Percentiles rank a stretch among this genome's conserved stretches.
Evolutionary conservation across 1,140 invertebrate species (phyloP).

Genomic region (Nomia melanderi): DNA sequence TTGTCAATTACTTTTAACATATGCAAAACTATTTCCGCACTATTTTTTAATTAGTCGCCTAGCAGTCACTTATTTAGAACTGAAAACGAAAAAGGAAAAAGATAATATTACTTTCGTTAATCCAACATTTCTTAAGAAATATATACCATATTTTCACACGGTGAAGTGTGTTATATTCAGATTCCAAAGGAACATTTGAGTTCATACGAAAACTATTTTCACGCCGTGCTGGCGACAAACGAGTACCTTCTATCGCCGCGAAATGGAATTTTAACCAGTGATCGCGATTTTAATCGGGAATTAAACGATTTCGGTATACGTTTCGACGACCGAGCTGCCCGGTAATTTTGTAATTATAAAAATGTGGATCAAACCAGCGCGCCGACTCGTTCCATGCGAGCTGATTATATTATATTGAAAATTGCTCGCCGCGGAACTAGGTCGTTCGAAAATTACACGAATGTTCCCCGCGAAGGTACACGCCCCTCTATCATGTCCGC

Average conservation of each 20-base stretch:
- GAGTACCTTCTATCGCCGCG: background rate
- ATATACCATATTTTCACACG: too few relatives aligned
- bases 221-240: background rate
- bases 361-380: background rate
- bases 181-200: background rate
- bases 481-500: background rate
- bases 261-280: slow-evolving; percentile 22
- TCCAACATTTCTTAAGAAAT: too few relatives aligned
- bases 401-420: slow-evolving; percentile 26
- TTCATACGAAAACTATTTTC: background rate
- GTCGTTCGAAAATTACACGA: slow-evolving; percentile 24
- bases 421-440: slow-evolving; percentile 7
- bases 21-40: too few relatives aligned
- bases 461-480: background rate
- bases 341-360: slow-evolving; percentile 23
- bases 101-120: too few relatives aligned
- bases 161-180: too few relatives aligned
- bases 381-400: background rate
- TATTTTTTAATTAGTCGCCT: too few relatives aligned
- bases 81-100: too few relatives aligned
- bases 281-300: slow-evolving; percentile 14
- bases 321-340: background rate
- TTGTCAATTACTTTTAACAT: too few relatives aligned
- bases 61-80: too few relatives aligned
- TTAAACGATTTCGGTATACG: slow-evolving; percentile 1